Conservation (phyloP, 2,888 invertebrate genomes). For the Tiliacea aurago region DNA sequence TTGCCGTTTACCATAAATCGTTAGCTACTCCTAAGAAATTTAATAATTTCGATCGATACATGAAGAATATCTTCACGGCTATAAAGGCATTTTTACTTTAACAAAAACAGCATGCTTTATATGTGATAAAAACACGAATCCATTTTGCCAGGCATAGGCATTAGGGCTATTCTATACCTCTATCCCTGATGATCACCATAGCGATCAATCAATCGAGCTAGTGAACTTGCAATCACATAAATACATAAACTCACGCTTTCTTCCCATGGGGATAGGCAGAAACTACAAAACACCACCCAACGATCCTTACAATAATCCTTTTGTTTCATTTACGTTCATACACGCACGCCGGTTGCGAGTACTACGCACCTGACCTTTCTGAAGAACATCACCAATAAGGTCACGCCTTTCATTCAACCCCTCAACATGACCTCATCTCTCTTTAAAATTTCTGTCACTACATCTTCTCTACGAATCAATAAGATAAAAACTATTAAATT, state of each 20-base stretch:
- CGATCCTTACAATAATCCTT: not conserved
- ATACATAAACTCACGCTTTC: not conserved
- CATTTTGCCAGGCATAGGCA: too few relatives aligned
- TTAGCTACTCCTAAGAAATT: slow-evolving; percentile 20
- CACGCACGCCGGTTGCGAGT: not conserved
- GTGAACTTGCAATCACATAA: too few relatives aligned
- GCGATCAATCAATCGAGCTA: too few relatives aligned
- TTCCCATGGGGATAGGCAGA: not conserved
- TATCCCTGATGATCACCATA: not conserved
- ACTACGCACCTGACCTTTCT: not conserved
- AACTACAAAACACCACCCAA: not conserved
- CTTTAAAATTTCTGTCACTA: too few relatives aligned
- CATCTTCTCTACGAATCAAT: too few relatives aligned
- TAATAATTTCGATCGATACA: slow-evolving; percentile 21
- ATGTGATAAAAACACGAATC: not conserved
- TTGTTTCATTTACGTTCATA: not conserved
- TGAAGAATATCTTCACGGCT: not conserved
- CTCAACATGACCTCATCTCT: not conserved
- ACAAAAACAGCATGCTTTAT: not conserved
- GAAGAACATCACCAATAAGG: not conserved
- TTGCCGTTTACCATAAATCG: slow-evolving; percentile 28
- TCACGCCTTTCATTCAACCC: not conserved
- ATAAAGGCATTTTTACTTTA: not conserved
- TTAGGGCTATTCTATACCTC: not conserved
- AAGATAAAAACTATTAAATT: too few relatives aligned